Evolutionary conservation across 2,113 vertebrate species (phyloP), one percentile per base, ranked within the genome.

Genomic region (Dasyornis broadbenti): DNA sequence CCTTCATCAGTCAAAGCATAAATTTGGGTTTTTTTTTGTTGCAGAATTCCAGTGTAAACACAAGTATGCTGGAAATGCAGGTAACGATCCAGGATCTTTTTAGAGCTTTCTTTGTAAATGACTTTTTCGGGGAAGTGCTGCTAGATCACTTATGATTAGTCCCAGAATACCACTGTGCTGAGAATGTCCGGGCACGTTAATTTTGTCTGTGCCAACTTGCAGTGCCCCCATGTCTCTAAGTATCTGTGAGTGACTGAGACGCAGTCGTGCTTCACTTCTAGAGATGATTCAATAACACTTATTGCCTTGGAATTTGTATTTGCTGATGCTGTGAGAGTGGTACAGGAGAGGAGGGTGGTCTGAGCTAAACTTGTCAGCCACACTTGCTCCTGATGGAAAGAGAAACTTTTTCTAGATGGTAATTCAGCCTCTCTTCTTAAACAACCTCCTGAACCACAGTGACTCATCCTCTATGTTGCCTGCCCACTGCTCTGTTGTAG

Each of bases 21-120:
- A 85, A 59, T 95, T 95, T 63, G 42, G 10, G 77, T 85, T 60
- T 65, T 57, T 75, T 54, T 53, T 45, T 70, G 28, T 79, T 94
- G 73, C 50, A 91, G 78, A 77, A 80, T 90, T 82, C 39, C 2
- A 2, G 15, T 70, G 47, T 86, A 66, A 90, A 72, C 42, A 35
- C 39, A 45, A 40, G 27, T 20, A 17, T 0, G 2, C 31, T 73
- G 79, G 71, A 57, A 73, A 53, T 24, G 12, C 8, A 54, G 77
- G 42, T 53, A 17, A 11, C 2, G 24, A 27, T 13, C 42, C 0
- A 0, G 37, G 26, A 28, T 45, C 19, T 64, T 90, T 76, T 54
- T 33, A 23, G 37, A 57, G 13, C 23, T 79, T 82, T 40, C 21
- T 73, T 69, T 39, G 26, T 77, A 42, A 39, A 33, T 85, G 10